Evolutionary conservation across 1,140 invertebrate genomes (phyloP).

Genomic region (Lethrus apterus): DNA sequence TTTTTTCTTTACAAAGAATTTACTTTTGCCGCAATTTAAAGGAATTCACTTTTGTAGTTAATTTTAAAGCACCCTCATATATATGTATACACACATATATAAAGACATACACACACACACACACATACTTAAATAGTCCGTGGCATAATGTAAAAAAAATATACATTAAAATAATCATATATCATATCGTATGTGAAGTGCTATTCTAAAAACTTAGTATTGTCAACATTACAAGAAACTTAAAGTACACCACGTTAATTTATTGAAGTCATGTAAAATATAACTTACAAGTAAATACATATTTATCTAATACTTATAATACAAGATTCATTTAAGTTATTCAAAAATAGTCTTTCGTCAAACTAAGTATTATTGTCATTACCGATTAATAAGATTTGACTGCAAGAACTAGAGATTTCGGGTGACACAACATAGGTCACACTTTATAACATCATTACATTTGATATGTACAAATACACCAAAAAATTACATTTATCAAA

Average conservation of each 20-base stretch:
- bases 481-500: slow-evolving; percentile 32
- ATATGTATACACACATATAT: too few relatives aligned
- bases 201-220: slow-evolving; percentile 4
- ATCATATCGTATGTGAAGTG: neutral
- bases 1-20: too few relatives aligned
- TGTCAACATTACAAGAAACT: slow-evolving; percentile 3
- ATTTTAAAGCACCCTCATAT: neutral
- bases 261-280: too few relatives aligned
- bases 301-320: slow-evolving; percentile 10
- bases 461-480: slow-evolving; percentile 34
- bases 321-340: slow-evolving; percentile 1
- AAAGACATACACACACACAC: too few relatives aligned
- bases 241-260: too few relatives aligned
- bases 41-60: neutral
- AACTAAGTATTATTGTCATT: slow-evolving; percentile 19
- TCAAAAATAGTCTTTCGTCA: slow-evolving; percentile 10
- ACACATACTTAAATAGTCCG: too few relatives aligned
- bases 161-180: slow-evolving; percentile 1
- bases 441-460: slow-evolving; percentile 9
- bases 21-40: too few relatives aligned
- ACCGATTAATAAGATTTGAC: slow-evolving; percentile 7
- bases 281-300: slow-evolving; percentile 6
- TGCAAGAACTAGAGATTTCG: slow-evolving; percentile 10
- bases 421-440: neutral
- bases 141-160: neutral